These are phyloP conservation scores for Zelostemma sp. DNA, from an alignment of 1,140 invertebrate genomes.

Conservation along the genomic window DNA sequence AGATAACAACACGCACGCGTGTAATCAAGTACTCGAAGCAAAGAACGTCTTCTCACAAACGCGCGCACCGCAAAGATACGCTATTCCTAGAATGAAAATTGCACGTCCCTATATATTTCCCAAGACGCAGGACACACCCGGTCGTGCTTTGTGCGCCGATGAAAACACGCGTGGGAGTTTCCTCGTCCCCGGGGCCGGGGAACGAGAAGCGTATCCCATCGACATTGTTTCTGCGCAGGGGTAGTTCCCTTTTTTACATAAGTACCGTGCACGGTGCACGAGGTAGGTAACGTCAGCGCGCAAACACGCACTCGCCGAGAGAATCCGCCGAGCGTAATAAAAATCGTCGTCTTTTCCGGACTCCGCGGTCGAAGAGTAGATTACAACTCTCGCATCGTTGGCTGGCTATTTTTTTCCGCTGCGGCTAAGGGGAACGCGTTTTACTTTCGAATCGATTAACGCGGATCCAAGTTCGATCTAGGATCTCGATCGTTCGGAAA, in stretches of 20 bases:
- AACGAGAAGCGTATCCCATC: conserved; percentile 4
- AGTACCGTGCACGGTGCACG: conserved; percentile 1
- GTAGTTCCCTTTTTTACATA: conserved; percentile 10
- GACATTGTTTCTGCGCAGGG: conserved; percentile 11
- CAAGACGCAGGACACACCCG: conserved; percentile 28
- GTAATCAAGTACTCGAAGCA: conserved; percentile 12
- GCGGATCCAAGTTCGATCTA: too few relatives aligned
- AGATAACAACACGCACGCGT: background rate
- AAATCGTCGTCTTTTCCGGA: too few relatives aligned
- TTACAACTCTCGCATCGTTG: too few relatives aligned
- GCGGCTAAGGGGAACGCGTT: too few relatives aligned
- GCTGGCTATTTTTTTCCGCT: too few relatives aligned
- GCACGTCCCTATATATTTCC: conserved; percentile 35
- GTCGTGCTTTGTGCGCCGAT: conserved; percentile 24
- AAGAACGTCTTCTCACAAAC: conserved; percentile 34
- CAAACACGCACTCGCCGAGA: background rate
- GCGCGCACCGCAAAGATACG: background rate
- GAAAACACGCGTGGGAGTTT: conserved; percentile 30
- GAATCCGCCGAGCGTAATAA: background rate
- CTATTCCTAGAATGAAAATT: conserved; percentile 27
- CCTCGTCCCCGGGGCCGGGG: conserved; percentile 17
- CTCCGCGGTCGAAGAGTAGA: too few relatives aligned
- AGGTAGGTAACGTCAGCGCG: background rate
- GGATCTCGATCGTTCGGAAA: too few relatives aligned
- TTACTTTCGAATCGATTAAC: too few relatives aligned